Evolutionary conservation across 2,113 vertebrate species (phyloP), one percentile per base, ranked within the genome.

Genomic region (Ahaetulla prasina): DNA sequence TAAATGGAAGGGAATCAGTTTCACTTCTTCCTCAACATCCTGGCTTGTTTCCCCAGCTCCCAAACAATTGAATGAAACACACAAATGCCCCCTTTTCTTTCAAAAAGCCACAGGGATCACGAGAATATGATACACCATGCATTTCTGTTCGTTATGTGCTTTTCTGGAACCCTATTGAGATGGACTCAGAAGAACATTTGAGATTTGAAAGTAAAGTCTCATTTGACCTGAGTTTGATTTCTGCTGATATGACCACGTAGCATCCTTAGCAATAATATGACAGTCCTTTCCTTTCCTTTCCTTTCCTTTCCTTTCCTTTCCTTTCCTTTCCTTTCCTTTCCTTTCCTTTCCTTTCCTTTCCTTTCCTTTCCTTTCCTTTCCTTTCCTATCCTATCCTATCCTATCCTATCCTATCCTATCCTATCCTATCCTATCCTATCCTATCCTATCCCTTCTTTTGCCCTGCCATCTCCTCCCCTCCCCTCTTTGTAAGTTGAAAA

Each of bases 11-110:
- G 9, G 90, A 60, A 74, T 52, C 89, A 50, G 16, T 90, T 68
- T 87, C 55, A 89, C 92, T 87, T 94, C 86, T 86, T 95, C 52
- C 85, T 91, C 50, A 94, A 11, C 35, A 53, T 60, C 39, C 87
- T 63, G 80, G 52, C 8, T 30, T 93, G 35, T 0, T 1, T 14
- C 88, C 14, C 4, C 10, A 89, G 92, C 39, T 87, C 10, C 49
- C 84, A 0, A 0, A 14, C 8, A 39, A 94, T 94, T 92, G 55
- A 90, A 89, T 43, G 35, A 87, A 20, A 0, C 1, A 0, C 52
- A 3, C 5, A 87, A 43, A 14, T 54, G 20, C 0, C 43, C 60
- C 14, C 54, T 55, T 45, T 60, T 8, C 30, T 57, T 55, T 53
- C 53, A 55, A 4, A 88, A 22, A 54, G 35, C 68, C n/a, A 80